Evolutionary conservation across 1,140 invertebrate genomes (phyloP), one percentile per base, ranked within the genome.

Genomic region (Leptopilina clavipes): DNA sequence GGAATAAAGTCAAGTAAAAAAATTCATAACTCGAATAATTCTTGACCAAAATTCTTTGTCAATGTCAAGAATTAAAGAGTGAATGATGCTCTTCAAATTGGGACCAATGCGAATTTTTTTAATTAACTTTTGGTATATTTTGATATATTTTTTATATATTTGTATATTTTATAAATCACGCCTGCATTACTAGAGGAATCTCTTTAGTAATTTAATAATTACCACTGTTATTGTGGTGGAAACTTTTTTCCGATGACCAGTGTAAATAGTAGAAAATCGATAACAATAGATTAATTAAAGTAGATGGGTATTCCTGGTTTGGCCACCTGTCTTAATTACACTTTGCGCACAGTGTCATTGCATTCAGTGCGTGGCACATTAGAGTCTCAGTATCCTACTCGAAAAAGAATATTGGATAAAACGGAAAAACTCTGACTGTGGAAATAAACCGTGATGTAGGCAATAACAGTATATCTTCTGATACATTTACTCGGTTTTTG

Each of bases 161-260:
- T n/a, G n/a, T n/a, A n/a, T n/a, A n/a, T n/a, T n/a, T n/a, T n/a
- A n/a, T n/a, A n/a, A n/a, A n/a, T n/a, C n/a, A n/a, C n/a, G n/a
- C n/a, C n/a, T n/a, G n/a, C n/a, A n/a, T n/a, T n/a, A n/a, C n/a
- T n/a, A n/a, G n/a, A 17, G 18, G 19, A 25, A 59, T 59, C 22
- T 22, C 10, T 59, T 25, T 11, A 59, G 19, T 59, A 14, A 25
- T 59, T 59, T 59, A 8, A 25, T 25, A 59, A 12, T 59, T 59
- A 31, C 56, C 19, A 12, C 2, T 11, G 14, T 18, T 17, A 12
- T 72, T 76, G 44, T 65, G 31, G 17, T 54, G 18, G 19, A 37
- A 19, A 37, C 22, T 72, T 73, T 76, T 76, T 79, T 45, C 70
- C 72, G 45, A 40, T 76, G 31, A 65, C 22, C 18, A 22, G 75